Percentiles rank a stretch among this genome's conserved stretches.
phyloP scores from a whole-genome alignment of 2,113 vertebrate genomes.

The Plecturocebus donacophilus region DNA sequence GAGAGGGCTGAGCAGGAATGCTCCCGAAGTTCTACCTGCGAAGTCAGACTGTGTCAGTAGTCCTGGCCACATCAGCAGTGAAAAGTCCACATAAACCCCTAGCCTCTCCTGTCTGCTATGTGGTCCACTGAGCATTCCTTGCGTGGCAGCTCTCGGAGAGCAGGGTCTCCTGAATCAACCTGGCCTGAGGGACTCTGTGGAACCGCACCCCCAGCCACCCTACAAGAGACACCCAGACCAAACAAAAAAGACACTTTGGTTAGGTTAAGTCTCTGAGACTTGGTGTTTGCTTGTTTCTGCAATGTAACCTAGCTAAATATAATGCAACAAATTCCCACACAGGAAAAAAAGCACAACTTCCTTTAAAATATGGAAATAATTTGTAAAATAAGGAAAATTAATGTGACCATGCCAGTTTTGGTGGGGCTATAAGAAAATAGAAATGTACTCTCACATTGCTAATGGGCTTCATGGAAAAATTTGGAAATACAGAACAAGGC shows the following conservation, averaged over 20 bases:
- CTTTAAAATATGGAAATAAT: constrained; percentile 23
- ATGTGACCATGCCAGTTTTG: background rate
- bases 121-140: background rate
- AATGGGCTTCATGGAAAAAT: constrained; percentile 51
- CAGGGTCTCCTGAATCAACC: background rate
- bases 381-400: background rate
- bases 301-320: background rate
- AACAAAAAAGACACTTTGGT: background rate
- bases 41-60: background rate
- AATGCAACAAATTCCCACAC: background rate
- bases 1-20: background rate
- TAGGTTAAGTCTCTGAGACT: background rate
- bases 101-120: background rate
- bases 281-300: background rate
- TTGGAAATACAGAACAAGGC: constrained; percentile 39
- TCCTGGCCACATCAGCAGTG: accelerated
- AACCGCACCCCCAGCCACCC: background rate
- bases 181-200: background rate
- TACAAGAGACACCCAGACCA: background rate
- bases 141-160: background rate
- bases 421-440: background rate
- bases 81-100: accelerated
- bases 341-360: background rate
- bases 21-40: accelerated
- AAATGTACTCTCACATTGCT: background rate